Percentiles rank a stretch among this genome's conserved stretches.
Evolutionary conservation across 2,797 vertebrate genomes (phyloP).

Genomic region (Sebastes elongatus): DNA sequence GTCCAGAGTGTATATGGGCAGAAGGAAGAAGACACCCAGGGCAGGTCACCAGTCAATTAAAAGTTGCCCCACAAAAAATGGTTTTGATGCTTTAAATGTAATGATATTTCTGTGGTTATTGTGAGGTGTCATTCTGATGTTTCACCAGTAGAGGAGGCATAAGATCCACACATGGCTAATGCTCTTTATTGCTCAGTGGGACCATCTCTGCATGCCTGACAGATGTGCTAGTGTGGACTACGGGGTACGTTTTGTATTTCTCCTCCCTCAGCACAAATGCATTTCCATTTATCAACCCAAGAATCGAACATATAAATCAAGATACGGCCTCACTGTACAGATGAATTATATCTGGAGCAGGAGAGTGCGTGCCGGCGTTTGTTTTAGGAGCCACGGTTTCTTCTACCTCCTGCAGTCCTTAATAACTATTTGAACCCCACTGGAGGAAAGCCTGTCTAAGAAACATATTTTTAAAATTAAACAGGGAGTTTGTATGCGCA

Average conservation of each 20-base stretch:
- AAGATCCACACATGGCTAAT: background rate
- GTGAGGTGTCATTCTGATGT: constrained; percentile 15
- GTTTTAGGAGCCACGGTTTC: background rate
- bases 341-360: background rate
- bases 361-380: background rate
- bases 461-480: constrained; percentile 56
- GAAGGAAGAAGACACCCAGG: background rate
- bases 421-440: constrained; percentile 42
- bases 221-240: background rate
- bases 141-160: constrained; percentile 66
- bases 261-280: background rate
- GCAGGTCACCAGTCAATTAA: background rate
- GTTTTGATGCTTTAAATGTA: background rate
- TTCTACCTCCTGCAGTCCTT: constrained; percentile 1
- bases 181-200: background rate
- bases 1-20: background rate
- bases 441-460: constrained; percentile 3
- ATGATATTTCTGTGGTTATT: background rate
- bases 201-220: background rate
- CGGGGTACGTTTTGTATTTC: background rate
- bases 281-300: constrained; percentile 11
- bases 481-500: constrained; percentile 61
- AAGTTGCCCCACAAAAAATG: background rate
- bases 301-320: background rate
- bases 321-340: background rate